A percentile compares a stretch with the other conserved stretches of the same genome.
Conservation (phyloP, 1,140 invertebrate species). For the Drosophila tani region DNA sequence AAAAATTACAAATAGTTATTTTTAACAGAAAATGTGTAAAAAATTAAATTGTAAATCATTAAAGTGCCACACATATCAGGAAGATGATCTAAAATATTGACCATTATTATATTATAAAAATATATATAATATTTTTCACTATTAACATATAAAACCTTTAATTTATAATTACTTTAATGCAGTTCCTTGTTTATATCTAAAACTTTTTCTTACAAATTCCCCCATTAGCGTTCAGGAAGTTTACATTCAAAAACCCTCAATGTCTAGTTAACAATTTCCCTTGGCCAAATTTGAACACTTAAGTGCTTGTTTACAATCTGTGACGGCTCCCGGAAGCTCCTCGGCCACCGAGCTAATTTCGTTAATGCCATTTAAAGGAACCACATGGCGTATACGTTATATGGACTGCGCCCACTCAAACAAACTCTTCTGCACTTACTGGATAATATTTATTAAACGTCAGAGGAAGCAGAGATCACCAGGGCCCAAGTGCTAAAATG, state of each 20-base stretch:
- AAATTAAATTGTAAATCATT: neutral
- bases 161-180: neutral
- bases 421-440: slow-evolving; percentile 42
- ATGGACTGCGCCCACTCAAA: slow-evolving; percentile 54
- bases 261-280: slow-evolving; percentile 33
- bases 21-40: neutral
- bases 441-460: slow-evolving; percentile 60
- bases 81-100: too few relatives aligned
- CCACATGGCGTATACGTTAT: slow-evolving; percentile 75
- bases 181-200: too few relatives aligned
- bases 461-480: slow-evolving; percentile 23
- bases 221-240: neutral
- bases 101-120: too few relatives aligned
- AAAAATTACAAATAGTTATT: neutral
- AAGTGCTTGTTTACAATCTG: slow-evolving; percentile 31
- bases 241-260: slow-evolving; percentile 11
- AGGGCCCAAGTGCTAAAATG: slow-evolving; percentile 23
- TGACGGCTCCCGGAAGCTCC: slow-evolving; percentile 53
- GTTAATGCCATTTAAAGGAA: slow-evolving; percentile 49
- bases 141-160: neutral
- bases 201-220: neutral
- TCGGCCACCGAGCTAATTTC: slow-evolving; percentile 19
- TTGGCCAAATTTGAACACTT: slow-evolving; percentile 1
- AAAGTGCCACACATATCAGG: too few relatives aligned
- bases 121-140: too few relatives aligned